A percentile compares a stretch with the other conserved stretches of the same genome.
phyloP scores from a whole-genome alignment of 2,113 vertebrate genomes.

The Hyaena hyaena region DNA sequence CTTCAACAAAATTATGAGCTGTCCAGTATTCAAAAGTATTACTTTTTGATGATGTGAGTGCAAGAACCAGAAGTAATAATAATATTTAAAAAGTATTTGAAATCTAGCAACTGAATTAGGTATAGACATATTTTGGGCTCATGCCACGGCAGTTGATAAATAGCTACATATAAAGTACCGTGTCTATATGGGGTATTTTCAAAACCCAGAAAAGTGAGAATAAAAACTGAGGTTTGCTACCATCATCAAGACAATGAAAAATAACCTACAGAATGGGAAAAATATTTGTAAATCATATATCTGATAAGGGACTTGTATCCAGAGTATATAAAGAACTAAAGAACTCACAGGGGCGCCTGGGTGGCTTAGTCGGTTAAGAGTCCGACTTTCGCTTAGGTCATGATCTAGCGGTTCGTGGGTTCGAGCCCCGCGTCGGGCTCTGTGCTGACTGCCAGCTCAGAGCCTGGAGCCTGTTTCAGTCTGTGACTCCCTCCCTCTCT shows the following conservation, averaged over 20 bases:
- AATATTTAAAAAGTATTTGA: constrained; percentile 3
- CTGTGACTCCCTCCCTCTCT: too few relatives aligned
- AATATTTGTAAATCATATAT: neutral
- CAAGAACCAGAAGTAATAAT: neutral
- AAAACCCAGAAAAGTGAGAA: neutral
- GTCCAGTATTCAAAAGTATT: neutral
- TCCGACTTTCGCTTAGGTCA: too few relatives aligned
- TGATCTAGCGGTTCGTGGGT: too few relatives aligned
- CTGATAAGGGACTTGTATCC: neutral
- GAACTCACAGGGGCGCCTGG: too few relatives aligned
- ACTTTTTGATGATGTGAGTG: neutral
- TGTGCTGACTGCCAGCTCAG: too few relatives aligned
- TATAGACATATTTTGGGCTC: neutral
- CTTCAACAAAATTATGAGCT: neutral
- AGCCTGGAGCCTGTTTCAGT: too few relatives aligned
- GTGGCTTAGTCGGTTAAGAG: too few relatives aligned
- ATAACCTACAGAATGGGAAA: neutral
- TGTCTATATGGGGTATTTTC: neutral
- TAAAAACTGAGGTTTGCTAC: neutral
- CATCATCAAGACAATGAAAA: constrained; percentile 18
- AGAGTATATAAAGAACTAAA: neutral
- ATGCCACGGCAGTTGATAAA: neutral
- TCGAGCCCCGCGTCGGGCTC: too few relatives aligned
- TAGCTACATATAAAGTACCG: neutral
- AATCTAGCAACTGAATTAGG: neutral